Evolutionary conservation across 2,797 vertebrate species (phyloP), one percentile per base, ranked within the genome.

Genomic region (Pachyuromys duprasi): DNA sequence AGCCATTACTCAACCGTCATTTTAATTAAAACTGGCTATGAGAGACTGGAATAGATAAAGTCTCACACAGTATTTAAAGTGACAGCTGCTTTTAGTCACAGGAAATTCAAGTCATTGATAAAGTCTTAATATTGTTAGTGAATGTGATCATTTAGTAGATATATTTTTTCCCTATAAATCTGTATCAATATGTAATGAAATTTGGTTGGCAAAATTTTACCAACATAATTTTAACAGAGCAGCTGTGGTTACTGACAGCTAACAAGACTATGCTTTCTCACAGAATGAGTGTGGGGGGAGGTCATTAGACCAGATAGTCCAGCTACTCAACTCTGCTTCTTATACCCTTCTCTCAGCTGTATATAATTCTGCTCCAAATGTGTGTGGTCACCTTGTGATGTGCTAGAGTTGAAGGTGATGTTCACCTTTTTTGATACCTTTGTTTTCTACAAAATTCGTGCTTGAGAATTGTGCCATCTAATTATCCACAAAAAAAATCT

Each of bases 11-110:
- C 45, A 49, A 49, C 8, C 7, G 45, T 83, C 92, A 86, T 76
- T 96, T 96, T 89, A 96, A 91, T 89, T 96, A 93, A 90, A 84
- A 81, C 22, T 83, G 26, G 17, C 18, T 76, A 79, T 90, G 67
- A 81, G 81, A 86, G 13, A 70, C 14, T 86, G 55, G 39, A 96
- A 12, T 76, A 28, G 33, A 49, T 83, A 22, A 7, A 81, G 94
- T 92, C 13, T 79, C 86, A 55, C 93, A 53, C 11, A 89, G 22
- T 45, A 67, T 28, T 55, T 80, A 42, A 72, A 90, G 24, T 33
- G 93, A 24, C 39, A 79, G 63, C 15, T 81, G 9, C 28, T n/a
- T 83, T 93, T 95, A 91, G 45, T 86, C 17, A 86, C 2, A 89
- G 53, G 33, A 93, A 79, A 91, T 86, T 94, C 65, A 87, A n/a